Base-by-base conservation (phyloP, 2,113 vertebrate species). In the Onychostoma macrolepis region DNA sequence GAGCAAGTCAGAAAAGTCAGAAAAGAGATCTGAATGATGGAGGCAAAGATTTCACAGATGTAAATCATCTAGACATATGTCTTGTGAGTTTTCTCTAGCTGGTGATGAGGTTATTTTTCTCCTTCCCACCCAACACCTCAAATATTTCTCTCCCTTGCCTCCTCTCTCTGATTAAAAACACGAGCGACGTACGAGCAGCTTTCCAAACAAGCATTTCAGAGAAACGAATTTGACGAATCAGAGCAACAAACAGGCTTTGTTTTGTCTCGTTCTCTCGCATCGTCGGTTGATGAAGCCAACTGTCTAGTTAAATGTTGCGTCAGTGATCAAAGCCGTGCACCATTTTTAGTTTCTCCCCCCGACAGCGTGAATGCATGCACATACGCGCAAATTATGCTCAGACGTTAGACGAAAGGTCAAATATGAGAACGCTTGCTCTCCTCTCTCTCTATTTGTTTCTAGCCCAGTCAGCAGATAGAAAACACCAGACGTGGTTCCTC, bases 121-220 rank as follows among this genome's bases (percentile, higher is more conserved):
- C 11, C 15, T 26, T 41, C 10, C 63, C 65, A 41, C n/a, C 65
- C 24, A 63, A 45, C 65, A 67, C 17, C 48, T 72, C 48, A n/a
- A 28, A 63, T 43, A 30, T 80, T 61, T 78, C 28, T 30, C 36
- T 30, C 41, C 15, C 26, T 50, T 19, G n/a, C 41, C 24, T n/a
- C 43, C 43, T 69, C 63, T 93, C 90, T 92, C 92, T 94, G 94
- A 95, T 94, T 95, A 94, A 95, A 93, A 94, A 94, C 91, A 92
- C 89, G 89, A 93, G 93, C 91, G 89, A 92, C 88, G 92, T 92
- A 93, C 90, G 91, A 92, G 89, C 89, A 80, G 69, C 92, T 91
- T 94, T 93, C 93, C 93, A 94, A 94, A 89, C 91, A 82, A 85
- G 58, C 63, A 86, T 82, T 72, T 82, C 26, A 36, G 19, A 41